These are phyloP conservation scores for Cecropterus lyciades DNA, from an alignment of 1,140 invertebrate genomes.

Conservation along the genomic window DNA sequence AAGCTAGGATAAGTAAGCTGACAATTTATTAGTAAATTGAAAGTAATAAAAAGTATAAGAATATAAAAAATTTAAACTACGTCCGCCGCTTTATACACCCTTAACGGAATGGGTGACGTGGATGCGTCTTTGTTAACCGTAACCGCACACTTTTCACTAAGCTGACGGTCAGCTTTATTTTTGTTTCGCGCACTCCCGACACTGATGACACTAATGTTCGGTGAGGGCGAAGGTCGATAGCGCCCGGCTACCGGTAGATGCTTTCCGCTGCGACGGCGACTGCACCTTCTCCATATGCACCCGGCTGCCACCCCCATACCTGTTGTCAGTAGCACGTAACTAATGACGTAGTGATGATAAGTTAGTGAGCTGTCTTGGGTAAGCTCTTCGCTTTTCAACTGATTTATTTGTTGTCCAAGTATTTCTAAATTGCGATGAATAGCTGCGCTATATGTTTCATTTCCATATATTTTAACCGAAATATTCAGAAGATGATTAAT, in stretches of 20 bases:
- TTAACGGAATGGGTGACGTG: too few species aligned
- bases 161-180: too few species aligned
- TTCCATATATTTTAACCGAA: neutral
- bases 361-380: neutral
- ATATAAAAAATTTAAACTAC: too few species aligned
- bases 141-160: too few species aligned
- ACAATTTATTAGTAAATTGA: too few species aligned
- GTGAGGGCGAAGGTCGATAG: too few species aligned
- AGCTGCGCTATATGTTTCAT: neutral
- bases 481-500: conserved; percentile 8
- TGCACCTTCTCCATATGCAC: neutral
- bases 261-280: neutral
- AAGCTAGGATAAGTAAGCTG: too few species aligned
- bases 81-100: too few species aligned
- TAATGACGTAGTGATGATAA: neutral
- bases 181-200: too few species aligned
- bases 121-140: too few species aligned
- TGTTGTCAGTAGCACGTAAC: neutral
- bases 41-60: too few species aligned
- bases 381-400: neutral
- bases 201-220: too few species aligned
- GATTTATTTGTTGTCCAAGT: conserved; percentile 1
- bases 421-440: neutral
- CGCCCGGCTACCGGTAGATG: neutral
- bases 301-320: neutral